A percentile compares a stretch with the other conserved stretches of the same genome.
Conservation (phyloP, 2,888 invertebrate species). For the Synergus japonicus region DNA sequence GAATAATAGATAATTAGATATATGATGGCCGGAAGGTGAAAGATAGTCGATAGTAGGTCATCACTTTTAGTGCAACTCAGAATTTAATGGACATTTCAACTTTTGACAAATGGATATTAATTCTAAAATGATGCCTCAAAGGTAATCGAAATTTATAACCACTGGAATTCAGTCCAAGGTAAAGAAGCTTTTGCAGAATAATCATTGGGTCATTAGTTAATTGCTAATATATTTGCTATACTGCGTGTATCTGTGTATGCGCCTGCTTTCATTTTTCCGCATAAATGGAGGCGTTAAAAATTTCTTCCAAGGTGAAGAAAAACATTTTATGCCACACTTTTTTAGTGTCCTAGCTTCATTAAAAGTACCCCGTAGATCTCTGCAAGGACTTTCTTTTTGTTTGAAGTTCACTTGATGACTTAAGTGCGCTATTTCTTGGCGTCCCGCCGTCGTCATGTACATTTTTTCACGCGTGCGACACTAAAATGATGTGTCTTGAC, state of each 20-base stretch:
- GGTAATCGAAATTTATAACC: too few species aligned
- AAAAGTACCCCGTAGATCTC: background rate
- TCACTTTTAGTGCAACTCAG: too few species aligned
- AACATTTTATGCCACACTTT: background rate
- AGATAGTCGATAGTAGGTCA: too few species aligned
- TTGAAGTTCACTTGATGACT: constrained; percentile 8
- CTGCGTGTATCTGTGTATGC: too few species aligned
- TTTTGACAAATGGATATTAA: too few species aligned
- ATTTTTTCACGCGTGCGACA: constrained; percentile 28
- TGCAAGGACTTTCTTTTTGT: background rate
- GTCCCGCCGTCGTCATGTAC: constrained; percentile 6
- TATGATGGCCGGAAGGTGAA: too few species aligned
- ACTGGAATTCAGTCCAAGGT: too few species aligned
- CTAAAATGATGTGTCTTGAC: constrained; percentile 23
- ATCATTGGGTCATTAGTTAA: background rate
- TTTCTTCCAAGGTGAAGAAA: background rate
- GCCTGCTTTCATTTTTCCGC: too few species aligned
- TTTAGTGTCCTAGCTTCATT: constrained; percentile 3
- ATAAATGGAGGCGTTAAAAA: background rate
- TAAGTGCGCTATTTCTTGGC: constrained; percentile 3
- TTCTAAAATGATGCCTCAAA: too few species aligned
- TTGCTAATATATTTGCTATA: background rate
- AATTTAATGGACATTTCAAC: too few species aligned
- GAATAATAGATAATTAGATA: too few species aligned
- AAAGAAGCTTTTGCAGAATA: too few species aligned